These are phyloP conservation scores for Thera obeliscata DNA, from an alignment of 2,888 invertebrate species.

Conservation along the genomic window DNA sequence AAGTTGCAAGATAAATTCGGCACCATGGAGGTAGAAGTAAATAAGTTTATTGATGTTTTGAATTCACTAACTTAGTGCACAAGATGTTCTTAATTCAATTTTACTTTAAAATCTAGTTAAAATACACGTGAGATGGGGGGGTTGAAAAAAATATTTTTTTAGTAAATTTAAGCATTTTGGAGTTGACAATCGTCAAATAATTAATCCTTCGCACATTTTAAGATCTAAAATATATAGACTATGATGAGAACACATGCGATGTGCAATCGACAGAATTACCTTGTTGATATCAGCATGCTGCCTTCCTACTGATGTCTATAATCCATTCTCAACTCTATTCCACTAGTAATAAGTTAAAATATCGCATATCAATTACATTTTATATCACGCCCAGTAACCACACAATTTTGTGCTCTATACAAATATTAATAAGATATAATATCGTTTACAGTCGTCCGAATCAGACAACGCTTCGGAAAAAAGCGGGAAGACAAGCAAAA, in stretches of 20 bases:
- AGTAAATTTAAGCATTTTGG: too few relatives aligned
- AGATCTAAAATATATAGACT: constrained; percentile 30
- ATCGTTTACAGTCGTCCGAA: constrained; percentile 68
- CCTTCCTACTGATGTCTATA: constrained; percentile 65
- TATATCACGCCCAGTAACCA: too few relatives aligned
- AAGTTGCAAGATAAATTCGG: too few relatives aligned
- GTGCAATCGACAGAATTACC: constrained; percentile 58
- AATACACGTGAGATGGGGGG: too few relatives aligned
- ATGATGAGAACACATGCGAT: constrained; percentile 69
- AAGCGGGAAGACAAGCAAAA: constrained; percentile 71
- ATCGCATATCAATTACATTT: neutral
- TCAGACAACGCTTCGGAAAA: constrained; percentile 78
- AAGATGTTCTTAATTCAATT: too few relatives aligned
- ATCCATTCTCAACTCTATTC: neutral
- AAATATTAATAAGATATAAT: constrained; percentile 1
- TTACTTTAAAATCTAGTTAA: too few relatives aligned
- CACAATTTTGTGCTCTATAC: neutral
- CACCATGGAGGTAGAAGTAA: too few relatives aligned
- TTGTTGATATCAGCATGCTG: constrained; percentile 70
- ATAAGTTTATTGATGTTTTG: too few relatives aligned
- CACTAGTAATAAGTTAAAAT: neutral
- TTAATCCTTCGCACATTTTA: too few relatives aligned
- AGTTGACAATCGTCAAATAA: too few relatives aligned
- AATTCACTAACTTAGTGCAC: too few relatives aligned
- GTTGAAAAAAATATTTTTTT: too few relatives aligned